Conservation (phyloP, 2,797 vertebrate species). For the Sphenopsis melanotis region DNA sequence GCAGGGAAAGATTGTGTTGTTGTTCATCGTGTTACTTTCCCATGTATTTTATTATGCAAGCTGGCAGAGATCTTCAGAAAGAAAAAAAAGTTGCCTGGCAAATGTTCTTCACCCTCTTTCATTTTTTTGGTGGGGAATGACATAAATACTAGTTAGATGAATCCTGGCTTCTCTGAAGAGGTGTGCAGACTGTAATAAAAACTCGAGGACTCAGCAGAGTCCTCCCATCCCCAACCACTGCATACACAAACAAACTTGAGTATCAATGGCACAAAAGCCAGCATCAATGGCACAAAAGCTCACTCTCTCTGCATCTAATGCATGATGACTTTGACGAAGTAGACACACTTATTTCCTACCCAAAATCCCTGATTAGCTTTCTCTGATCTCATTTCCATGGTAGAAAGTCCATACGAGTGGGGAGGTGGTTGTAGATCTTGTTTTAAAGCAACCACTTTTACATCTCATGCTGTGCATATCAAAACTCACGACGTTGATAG, state of each 20-base stretch:
- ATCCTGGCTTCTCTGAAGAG: neutral
- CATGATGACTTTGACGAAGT: neutral
- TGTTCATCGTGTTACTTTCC: neutral
- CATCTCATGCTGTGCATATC: neutral
- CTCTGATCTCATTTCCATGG: neutral
- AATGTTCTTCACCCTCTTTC: neutral
- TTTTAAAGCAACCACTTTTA: neutral
- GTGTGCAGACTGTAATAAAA: neutral
- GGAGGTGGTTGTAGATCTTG: neutral
- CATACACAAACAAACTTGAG: neutral
- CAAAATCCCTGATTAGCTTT: neutral
- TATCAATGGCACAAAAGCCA: neutral
- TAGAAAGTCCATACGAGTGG: neutral
- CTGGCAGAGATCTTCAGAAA: neutral
- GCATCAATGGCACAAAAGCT: neutral
- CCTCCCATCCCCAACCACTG: rapidly evolving
- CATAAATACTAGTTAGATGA: neutral
- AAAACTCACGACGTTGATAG: neutral
- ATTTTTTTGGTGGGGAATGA: neutral
- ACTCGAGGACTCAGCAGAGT: neutral
- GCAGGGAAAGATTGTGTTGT: neutral
- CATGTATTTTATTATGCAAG: neutral
- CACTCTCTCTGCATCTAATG: neutral
- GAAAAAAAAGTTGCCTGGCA: neutral
- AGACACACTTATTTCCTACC: neutral